Conservation (phyloP, 1,140 invertebrate species). For the Calosoma granatense region DNA sequence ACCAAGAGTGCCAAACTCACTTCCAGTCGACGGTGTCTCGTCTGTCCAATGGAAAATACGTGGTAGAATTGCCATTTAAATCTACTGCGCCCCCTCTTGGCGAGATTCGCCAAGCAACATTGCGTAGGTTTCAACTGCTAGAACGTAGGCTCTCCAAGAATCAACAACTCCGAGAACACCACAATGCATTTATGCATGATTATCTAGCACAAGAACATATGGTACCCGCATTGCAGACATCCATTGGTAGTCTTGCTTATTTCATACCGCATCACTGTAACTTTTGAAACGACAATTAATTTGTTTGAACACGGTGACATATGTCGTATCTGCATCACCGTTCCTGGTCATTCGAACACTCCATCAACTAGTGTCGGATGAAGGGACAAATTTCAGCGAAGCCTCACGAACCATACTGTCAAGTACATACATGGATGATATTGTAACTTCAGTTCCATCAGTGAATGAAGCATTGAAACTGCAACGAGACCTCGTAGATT, state of each 20-base stretch:
- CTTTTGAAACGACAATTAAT: background rate
- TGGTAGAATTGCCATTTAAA: background rate
- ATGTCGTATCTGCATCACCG: slow-evolving; percentile 27
- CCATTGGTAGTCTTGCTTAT: too few relatives aligned
- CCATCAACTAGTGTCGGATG: slow-evolving; percentile 23
- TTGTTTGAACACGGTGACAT: slow-evolving; percentile 27
- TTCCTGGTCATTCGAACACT: slow-evolving; percentile 26
- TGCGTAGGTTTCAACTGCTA: background rate
- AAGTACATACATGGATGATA: too few relatives aligned
- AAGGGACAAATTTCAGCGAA: slow-evolving; percentile 19
- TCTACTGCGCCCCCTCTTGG: background rate
- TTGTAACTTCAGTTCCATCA: too few relatives aligned
- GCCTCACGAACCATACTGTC: too few relatives aligned
- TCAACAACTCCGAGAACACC: background rate
- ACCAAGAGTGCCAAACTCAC: background rate
- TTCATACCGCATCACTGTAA: background rate
- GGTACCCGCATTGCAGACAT: too few relatives aligned
- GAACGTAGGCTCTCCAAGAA: background rate
- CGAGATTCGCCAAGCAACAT: background rate
- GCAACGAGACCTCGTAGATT: too few relatives aligned
- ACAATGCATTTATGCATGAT: background rate
- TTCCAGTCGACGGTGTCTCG: background rate
- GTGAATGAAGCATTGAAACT: too few relatives aligned
- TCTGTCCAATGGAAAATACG: background rate
- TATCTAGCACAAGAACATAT: background rate